A percentile compares a stretch with the other conserved stretches of the same genome.
phyloP scores from a whole-genome alignment of 2,113 vertebrate genomes.

The Odontophorus gujanensis region DNA sequence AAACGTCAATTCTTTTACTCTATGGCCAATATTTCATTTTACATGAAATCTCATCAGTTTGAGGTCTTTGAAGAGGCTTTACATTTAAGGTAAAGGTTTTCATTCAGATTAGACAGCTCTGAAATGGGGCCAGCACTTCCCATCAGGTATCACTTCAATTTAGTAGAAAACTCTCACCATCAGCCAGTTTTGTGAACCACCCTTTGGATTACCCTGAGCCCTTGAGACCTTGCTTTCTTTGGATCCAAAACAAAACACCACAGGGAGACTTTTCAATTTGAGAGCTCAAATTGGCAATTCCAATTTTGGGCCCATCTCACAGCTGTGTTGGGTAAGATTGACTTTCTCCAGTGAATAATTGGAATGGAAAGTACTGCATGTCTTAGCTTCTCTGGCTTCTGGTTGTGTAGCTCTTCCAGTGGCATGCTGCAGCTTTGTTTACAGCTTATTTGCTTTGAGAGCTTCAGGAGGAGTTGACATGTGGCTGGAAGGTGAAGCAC shows the following conservation, averaged over 20 bases:
- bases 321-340: rapidly evolving
- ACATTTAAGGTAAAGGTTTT: not conserved
- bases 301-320: not conserved
- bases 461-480: not conserved
- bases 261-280: not conserved
- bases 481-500: not conserved
- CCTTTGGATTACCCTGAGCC: not conserved
- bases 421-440: not conserved
- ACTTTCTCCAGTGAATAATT: not conserved
- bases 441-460: not conserved
- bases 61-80: constrained; percentile 26
- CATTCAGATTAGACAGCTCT: not conserved
- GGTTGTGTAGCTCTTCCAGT: rapidly evolving
- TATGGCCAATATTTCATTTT: not conserved
- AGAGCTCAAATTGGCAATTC: not conserved
- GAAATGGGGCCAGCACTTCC: not conserved
- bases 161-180: not conserved
- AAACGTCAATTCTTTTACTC: not conserved
- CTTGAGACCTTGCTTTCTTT: not conserved
- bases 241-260: not conserved
- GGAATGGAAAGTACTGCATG: not conserved
- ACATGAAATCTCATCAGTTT: not conserved
- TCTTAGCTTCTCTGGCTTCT: not conserved
- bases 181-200: not conserved
- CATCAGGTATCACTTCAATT: not conserved